phyloP scores from a whole-genome alignment of 2,888 invertebrate genomes.

The Polyommatus iphigenia region DNA sequence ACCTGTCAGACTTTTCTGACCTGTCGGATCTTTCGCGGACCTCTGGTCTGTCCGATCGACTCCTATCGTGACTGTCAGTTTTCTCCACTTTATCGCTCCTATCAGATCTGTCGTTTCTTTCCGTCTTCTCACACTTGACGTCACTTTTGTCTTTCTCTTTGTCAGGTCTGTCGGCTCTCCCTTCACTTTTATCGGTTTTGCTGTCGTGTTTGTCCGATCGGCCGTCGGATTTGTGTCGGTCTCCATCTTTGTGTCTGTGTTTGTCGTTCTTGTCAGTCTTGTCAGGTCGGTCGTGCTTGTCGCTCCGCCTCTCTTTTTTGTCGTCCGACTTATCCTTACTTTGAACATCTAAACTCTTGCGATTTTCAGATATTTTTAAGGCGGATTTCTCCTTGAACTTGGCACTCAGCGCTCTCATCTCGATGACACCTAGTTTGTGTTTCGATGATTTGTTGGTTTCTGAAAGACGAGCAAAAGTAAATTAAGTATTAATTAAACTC shows the following conservation, averaged over 20 bases:
- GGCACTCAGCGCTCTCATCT: conserved; percentile 73
- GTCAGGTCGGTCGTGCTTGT: conserved; percentile 48
- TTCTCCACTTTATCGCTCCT: conserved; percentile 36
- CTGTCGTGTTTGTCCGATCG: conserved; percentile 34
- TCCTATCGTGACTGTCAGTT: conserved; percentile 36
- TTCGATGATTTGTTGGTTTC: conserved; percentile 64
- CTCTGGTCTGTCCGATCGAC: conserved; percentile 27
- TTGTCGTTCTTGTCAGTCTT: conserved; percentile 45
- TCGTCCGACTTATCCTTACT: conserved; percentile 57
- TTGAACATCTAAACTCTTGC: conserved; percentile 62
- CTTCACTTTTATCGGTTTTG: conserved; percentile 40
- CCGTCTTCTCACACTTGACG: conserved; percentile 30
- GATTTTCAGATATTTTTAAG: conserved; percentile 56
- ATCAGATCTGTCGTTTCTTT: conserved; percentile 40
- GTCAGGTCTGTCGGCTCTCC: conserved; percentile 37
- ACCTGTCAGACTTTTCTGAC: conserved; percentile 34
- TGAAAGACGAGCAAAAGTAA: conserved; percentile 46
- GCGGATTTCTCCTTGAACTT: conserved; percentile 68
- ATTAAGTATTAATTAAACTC: too few relatives aligned
- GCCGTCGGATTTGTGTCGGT: conserved; percentile 37
- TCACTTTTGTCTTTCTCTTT: conserved; percentile 35
- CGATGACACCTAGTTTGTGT: conserved; percentile 72
- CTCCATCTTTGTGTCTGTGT: conserved; percentile 53
- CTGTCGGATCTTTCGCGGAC: conserved; percentile 32
- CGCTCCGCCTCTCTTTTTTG: conserved; percentile 51